Percentiles rank a stretch among this genome's conserved stretches.
These are phyloP conservation scores for Cinara cedri DNA, from an alignment of 2,888 invertebrate species.

Conservation along the genomic window DNA sequence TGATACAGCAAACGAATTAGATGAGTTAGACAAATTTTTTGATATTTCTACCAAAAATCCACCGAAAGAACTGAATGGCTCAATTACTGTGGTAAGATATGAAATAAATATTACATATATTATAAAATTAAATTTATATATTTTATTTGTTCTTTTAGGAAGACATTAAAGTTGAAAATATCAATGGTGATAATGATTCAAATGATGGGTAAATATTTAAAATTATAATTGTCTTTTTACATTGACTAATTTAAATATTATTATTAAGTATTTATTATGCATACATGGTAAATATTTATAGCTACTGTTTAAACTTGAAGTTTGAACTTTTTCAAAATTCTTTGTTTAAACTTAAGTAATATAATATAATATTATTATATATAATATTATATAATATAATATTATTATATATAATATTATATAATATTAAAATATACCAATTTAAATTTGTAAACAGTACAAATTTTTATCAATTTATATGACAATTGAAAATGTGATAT, in stretches of 20 bases:
- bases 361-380: background rate
- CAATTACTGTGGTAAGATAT: conserved; percentile 24
- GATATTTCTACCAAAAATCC: conserved; percentile 66
- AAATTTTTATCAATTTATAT: background rate
- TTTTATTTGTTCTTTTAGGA: conserved; percentile 25
- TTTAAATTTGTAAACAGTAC: background rate
- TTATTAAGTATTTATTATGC: background rate
- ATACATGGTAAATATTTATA: background rate
- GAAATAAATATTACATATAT: background rate
- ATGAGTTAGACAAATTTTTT: conserved; percentile 85
- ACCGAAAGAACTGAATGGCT: conserved; percentile 42
- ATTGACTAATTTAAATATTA: background rate
- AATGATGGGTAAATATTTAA: conserved; percentile 32
- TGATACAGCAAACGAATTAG: conserved; percentile 88
- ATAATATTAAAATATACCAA: background rate
- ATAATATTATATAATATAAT: background rate
- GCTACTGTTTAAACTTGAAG: background rate
- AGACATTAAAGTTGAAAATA: conserved; percentile 17
- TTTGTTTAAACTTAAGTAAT: background rate
- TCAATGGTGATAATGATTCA: conserved; percentile 24
- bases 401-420: background rate
- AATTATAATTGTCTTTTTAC: conserved; percentile 4
- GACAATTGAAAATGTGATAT: background rate
- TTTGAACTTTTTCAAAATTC: background rate
- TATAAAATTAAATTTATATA: background rate